Base-by-base conservation (phyloP, 2,797 vertebrate species). In the Danionella dracula region DNA sequence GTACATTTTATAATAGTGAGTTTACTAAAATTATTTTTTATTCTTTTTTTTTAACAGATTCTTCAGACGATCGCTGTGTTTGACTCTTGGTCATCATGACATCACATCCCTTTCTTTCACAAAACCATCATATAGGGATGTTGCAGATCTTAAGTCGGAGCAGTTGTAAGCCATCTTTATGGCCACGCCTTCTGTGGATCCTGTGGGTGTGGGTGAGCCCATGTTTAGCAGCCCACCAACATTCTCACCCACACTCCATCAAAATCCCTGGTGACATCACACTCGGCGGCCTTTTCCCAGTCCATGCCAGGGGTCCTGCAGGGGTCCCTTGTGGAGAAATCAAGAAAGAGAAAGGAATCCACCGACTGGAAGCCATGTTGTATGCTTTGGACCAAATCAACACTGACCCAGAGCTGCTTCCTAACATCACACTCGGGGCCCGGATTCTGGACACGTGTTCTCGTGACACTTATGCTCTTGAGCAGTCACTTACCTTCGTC, bases 301-400 rank as follows among this genome's bases (percentile, higher is more conserved):
- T 96, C 35, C 93, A 96, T 2, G 73, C 92, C 20, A 90, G 91
- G 0, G 94, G 93, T 0, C 88, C 89, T 0, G 87, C 91, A 0
- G 93, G 93, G 0, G 53, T 88, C 1, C 86, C 91, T 0, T 95
- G 93, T 0, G 93, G 93, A 0, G 86, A 84, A 32, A 82, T 94
- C 21, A 93, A 94, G 84, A 94, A 93, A 70, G 94, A 95, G 78
- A 91, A 93, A 64, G 94, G 94, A 0, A 87, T 96, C 72, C 94
- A 96, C 60, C 90, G 94, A 0, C 82, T 96, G 82, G 94, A 96
- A 73, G 94, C 93, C 77, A 95, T 96, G 93, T 69, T 95, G 13
- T 96, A 95, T 1, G 93, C 93, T 0, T 79, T 95, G 75, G 94
- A 96, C 74, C 91, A 90, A 37, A 90, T 95, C 58, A 96, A 96